phyloP scores from a whole-genome alignment of 2,797 vertebrate genomes.

The Typhlichthys eigenmanni region DNA sequence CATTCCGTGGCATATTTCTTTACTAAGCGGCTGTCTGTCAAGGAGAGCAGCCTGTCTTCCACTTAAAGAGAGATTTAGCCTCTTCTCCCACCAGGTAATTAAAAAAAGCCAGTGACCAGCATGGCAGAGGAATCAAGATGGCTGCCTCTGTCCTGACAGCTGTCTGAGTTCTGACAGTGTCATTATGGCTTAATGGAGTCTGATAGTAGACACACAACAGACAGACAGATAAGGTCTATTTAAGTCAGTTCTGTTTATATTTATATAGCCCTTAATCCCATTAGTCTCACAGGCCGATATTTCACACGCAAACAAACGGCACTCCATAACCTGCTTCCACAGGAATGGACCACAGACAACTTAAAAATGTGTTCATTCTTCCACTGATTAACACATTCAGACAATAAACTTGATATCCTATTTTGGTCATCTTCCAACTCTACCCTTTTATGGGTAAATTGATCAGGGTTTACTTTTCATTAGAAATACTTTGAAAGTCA shows the following conservation, averaged over 20 bases:
- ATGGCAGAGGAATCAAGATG: constrained; percentile 32
- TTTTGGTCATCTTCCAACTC: too few species aligned
- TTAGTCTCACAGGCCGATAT: too few species aligned
- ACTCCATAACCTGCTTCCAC: too few species aligned
- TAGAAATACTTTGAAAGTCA: too few species aligned
- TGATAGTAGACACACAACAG: constrained; percentile 16
- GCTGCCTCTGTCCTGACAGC: constrained; percentile 22
- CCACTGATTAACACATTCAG: too few species aligned
- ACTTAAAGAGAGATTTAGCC: constrained; percentile 43
- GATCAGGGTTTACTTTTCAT: constrained; percentile 2
- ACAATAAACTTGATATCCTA: too few species aligned
- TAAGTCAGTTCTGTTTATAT: too few species aligned
- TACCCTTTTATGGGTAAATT: too few species aligned
- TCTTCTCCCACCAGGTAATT: constrained; percentile 46
- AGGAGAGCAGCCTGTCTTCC: constrained; percentile 38
- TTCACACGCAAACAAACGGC: too few species aligned
- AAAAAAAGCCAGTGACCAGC: constrained; percentile 38
- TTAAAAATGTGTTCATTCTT: too few species aligned
- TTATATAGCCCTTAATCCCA: too few species aligned
- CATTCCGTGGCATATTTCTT: constrained; percentile 62
- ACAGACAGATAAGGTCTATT: background rate
- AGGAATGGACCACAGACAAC: too few species aligned
- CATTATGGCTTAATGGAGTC: constrained; percentile 37
- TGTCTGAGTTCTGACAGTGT: constrained; percentile 27
- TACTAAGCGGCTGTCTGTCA: constrained; percentile 45